phyloP scores from a whole-genome alignment of 2,113 vertebrate species.

The Paratilapia polleni region DNA sequence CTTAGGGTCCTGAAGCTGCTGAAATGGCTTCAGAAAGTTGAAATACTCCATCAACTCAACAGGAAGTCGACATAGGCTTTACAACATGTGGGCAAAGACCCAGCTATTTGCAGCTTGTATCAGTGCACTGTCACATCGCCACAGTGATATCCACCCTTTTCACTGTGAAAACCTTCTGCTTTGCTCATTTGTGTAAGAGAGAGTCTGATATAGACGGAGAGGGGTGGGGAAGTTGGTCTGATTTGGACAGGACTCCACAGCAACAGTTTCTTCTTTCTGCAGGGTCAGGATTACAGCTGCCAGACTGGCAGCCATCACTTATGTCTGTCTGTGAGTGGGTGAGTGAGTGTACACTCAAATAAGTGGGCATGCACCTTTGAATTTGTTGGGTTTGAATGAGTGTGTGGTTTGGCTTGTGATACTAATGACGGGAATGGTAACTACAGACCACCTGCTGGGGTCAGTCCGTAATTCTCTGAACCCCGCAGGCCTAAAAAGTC shows the following conservation, averaged over 20 bases:
- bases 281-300: conserved; percentile 68
- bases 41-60: conserved; percentile 32
- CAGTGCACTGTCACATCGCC: neutral
- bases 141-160: neutral
- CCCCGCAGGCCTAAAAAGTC: conserved; percentile 63
- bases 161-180: neutral
- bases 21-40: conserved; percentile 21
- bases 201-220: neutral
- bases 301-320: conserved; percentile 87
- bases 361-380: conserved; percentile 23
- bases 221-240: conserved; percentile 15
- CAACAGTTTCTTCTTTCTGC: conserved; percentile 72
- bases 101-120: conserved; percentile 9
- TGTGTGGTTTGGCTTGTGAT: conserved; percentile 82
- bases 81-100: neutral
- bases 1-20: conserved; percentile 17
- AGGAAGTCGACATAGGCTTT: conserved; percentile 34
- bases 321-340: conserved; percentile 52
- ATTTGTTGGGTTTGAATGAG: conserved; percentile 29
- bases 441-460: conserved; percentile 86
- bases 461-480: conserved; percentile 76
- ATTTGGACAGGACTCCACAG: conserved; percentile 51
- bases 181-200: conserved; percentile 25
- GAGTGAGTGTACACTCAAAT: conserved; percentile 22
- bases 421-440: conserved; percentile 90